Evolutionary conservation across 2,113 vertebrate genomes (phyloP).

Genomic region (Anas platyrhynchos): DNA sequence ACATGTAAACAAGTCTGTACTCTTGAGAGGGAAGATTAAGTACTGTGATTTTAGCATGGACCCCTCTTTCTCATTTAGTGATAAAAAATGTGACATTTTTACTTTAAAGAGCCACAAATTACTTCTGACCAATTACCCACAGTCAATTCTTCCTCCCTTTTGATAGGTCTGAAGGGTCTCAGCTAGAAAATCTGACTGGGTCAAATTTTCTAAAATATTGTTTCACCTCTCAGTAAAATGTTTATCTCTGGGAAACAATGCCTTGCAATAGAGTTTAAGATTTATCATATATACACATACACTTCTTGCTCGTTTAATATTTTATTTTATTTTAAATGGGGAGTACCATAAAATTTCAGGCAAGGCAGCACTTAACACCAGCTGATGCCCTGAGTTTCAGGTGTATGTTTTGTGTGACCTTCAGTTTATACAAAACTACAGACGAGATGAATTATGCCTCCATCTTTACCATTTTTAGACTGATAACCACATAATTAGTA

Average conservation of each 20-base stretch:
- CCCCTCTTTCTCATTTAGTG: not conserved
- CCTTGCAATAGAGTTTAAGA: not conserved
- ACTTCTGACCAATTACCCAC: not conserved
- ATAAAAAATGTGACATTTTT: not conserved
- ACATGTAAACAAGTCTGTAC: not conserved
- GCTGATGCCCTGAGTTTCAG: not conserved
- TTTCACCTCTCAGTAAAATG: not conserved
- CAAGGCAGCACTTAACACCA: not conserved
- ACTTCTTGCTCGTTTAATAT: not conserved
- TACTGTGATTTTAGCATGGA: not conserved
- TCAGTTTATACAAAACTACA: not conserved
- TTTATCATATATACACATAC: not conserved
- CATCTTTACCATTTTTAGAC: not conserved
- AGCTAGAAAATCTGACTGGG: not conserved
- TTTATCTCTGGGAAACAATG: not conserved
- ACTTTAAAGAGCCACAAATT: not conserved
- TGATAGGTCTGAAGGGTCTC: not conserved
- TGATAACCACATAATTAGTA: constrained; percentile 15
- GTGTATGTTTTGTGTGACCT: not conserved
- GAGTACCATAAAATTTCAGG: not conserved
- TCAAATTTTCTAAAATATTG: not conserved
- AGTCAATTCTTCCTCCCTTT: not conserved
- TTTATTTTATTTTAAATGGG: not conserved
- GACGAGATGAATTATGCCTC: constrained; percentile 5
- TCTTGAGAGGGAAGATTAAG: not conserved